Conservation (phyloP, 2,113 vertebrate species). For the Antidorcas marsupialis region DNA sequence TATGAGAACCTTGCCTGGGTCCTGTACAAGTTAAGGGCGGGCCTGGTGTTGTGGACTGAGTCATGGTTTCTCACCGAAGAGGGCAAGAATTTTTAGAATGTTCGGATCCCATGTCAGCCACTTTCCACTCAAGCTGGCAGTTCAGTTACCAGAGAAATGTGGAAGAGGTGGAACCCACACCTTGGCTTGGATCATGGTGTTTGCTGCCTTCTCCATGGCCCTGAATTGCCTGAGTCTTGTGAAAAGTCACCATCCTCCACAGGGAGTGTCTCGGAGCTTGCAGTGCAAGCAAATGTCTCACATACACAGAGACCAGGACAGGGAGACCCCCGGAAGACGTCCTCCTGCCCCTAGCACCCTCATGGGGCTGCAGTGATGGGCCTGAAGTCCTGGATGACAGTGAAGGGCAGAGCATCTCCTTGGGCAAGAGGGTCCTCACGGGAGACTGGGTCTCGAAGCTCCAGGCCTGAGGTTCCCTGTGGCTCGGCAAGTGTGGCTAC, state of each 20-base stretch:
- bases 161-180: not conserved
- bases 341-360: fast-evolving
- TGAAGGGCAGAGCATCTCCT: not conserved
- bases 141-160: not conserved
- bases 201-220: not conserved
- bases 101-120: not conserved
- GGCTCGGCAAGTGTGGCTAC: not conserved
- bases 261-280: not conserved
- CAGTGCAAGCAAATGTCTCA: not conserved
- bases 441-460: not conserved
- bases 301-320: not conserved
- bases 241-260: not conserved
- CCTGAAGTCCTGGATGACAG: not conserved
- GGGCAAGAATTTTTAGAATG: not conserved
- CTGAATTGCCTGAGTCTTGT: too few species aligned
- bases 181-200: not conserved
- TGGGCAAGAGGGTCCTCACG: not conserved
- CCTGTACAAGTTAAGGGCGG: not conserved
- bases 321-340: not conserved
- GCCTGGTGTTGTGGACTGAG: not conserved
- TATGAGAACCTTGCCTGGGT: not conserved
- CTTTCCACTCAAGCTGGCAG: not conserved
- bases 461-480: not conserved
- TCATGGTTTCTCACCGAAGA: not conserved
- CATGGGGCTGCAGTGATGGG: not conserved